A percentile compares a stretch with the other conserved stretches of the same genome.
phyloP scores from a whole-genome alignment of 2,113 vertebrate genomes.

The Mobula hypostoma region DNA sequence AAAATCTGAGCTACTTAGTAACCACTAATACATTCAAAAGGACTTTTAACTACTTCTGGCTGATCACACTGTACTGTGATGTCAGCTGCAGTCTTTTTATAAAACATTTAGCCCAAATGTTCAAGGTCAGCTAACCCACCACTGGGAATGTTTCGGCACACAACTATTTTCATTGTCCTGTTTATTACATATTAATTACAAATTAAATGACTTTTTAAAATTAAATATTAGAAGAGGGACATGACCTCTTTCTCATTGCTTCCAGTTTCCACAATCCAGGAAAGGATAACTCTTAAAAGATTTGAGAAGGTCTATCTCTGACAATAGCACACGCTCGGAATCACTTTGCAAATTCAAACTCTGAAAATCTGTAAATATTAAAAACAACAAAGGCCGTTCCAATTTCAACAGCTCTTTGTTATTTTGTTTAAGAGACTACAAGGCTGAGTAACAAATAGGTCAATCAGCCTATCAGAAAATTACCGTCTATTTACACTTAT shows the following conservation, averaged over 20 bases:
- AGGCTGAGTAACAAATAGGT: constrained; percentile 23
- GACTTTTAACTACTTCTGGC: not conserved
- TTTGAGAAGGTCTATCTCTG: not conserved
- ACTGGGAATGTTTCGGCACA: not conserved
- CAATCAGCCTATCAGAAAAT: constrained; percentile 17
- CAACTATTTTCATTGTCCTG: constrained; percentile 3
- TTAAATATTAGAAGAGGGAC: not conserved
- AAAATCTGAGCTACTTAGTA: constrained; percentile 23
- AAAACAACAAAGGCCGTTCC: not conserved
- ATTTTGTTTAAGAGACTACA: not conserved
- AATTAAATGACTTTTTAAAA: not conserved
- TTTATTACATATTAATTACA: not conserved
- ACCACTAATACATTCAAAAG: constrained; percentile 25
- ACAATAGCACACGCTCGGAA: not conserved
- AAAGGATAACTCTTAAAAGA: not conserved
- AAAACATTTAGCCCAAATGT: constrained; percentile 17
- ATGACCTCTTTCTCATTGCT: not conserved
- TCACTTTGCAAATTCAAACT: not conserved
- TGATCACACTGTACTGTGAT: not conserved
- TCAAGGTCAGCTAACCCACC: not conserved
- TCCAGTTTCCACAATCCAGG: not conserved
- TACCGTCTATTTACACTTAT: constrained; percentile 32
- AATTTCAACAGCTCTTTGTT: not conserved
- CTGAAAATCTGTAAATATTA: not conserved
- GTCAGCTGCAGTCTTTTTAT: not conserved